Conservation (phyloP, 1,140 invertebrate species). For the Chlorops oryzae region DNA sequence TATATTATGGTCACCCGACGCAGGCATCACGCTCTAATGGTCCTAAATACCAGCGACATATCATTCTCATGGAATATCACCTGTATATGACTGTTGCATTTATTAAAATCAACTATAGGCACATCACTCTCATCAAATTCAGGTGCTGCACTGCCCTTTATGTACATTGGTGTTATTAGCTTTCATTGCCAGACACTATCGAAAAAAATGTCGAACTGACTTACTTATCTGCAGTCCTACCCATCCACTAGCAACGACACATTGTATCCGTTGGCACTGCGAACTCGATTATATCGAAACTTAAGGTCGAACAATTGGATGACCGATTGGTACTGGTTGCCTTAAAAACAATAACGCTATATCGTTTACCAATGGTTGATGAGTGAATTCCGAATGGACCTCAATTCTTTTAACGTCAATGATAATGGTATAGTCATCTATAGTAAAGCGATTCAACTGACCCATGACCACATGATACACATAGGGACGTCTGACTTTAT, state of each 20-base stretch:
- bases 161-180: neutral
- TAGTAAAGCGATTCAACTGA: conserved; percentile 19
- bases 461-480: conserved; percentile 17
- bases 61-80: conserved; percentile 19
- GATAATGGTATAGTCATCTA: conserved; percentile 10
- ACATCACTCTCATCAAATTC: conserved; percentile 20
- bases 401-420: conserved; percentile 1
- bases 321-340: neutral
- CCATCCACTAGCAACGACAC: conserved; percentile 33
- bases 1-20: too few species aligned
- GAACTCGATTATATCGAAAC: neutral
- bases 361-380: conserved; percentile 3
- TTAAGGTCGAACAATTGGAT: neutral
- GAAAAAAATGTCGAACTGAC: neutral
- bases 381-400: conserved; percentile 19
- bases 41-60: conserved; percentile 26
- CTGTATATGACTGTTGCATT: neutral
- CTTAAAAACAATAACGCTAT: conserved; percentile 21
- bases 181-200: neutral
- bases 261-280: neutral
- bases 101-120: conserved; percentile 14
- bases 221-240: conserved; percentile 29
- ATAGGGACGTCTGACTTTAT: neutral
- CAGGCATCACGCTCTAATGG: conserved; percentile 30
- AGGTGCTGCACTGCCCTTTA: conserved; percentile 14